A percentile compares a stretch with the other conserved stretches of the same genome.
Evolutionary conservation across 2,888 invertebrate species (phyloP).

Genomic region (Napeogenes inachia): DNA sequence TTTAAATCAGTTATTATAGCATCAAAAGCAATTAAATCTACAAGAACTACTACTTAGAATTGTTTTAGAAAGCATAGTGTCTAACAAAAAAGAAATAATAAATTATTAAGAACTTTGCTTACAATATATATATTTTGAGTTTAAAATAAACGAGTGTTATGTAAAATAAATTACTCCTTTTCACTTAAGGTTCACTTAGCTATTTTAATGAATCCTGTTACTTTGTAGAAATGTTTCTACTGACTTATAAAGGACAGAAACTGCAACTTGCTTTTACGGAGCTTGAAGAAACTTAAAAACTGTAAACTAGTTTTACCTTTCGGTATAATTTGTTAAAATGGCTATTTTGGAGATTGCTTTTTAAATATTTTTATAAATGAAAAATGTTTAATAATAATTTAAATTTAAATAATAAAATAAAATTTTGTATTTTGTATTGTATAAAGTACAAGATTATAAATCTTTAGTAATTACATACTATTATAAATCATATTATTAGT

Average conservation of each 20-base stretch:
- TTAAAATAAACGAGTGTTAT: not conserved
- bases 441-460: too few relatives aligned
- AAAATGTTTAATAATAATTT: not conserved
- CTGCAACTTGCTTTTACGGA: slow-evolving; percentile 17
- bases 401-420: not conserved
- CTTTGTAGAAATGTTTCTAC: slow-evolving; percentile 31
- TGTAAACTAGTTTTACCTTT: slow-evolving; percentile 7
- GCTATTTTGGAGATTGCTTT: too few relatives aligned
- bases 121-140: too few relatives aligned
- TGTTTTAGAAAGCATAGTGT: too few relatives aligned
- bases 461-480: too few relatives aligned
- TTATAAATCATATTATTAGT: too few relatives aligned
- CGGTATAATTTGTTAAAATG: slow-evolving; percentile 2
- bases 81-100: too few relatives aligned
- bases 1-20: slow-evolving; percentile 16
- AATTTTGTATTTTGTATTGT: not conserved
- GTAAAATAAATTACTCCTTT: not conserved
- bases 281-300: slow-evolving; percentile 12
- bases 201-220: slow-evolving; percentile 45
- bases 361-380: too few relatives aligned
- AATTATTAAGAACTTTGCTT: too few relatives aligned
- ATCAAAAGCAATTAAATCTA: too few relatives aligned
- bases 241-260: slow-evolving; percentile 29
- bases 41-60: too few relatives aligned
- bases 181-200: slow-evolving; percentile 19